Percentiles rank a stretch among this genome's conserved stretches.
Evolutionary conservation across 2,797 vertebrate genomes (phyloP).

Genomic region (Falco rusticolus): DNA sequence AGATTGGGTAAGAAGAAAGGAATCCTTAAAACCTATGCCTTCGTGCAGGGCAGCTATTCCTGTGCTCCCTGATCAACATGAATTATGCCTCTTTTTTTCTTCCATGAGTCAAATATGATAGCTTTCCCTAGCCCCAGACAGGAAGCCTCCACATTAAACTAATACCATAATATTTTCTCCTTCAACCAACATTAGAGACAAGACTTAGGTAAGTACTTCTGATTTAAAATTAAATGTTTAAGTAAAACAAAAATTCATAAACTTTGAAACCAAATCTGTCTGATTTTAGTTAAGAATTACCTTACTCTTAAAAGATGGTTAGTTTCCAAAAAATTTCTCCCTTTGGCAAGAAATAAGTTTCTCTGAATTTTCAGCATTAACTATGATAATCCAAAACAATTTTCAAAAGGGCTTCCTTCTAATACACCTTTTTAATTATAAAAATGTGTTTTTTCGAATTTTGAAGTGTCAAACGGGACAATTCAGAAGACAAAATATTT

Average conservation of each 20-base stretch:
- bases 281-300: background rate
- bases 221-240: background rate
- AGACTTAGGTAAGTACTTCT: background rate
- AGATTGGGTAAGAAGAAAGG: background rate
- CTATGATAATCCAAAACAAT: background rate
- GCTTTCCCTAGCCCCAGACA: background rate
- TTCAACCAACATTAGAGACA: background rate
- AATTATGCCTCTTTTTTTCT: background rate
- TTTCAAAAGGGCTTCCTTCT: background rate
- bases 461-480: background rate
- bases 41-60: background rate
- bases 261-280: background rate
- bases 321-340: background rate
- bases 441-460: background rate
- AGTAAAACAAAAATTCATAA: background rate
- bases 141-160: background rate
- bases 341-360: background rate
- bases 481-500: background rate
- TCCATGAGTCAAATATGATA: background rate
- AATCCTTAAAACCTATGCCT: background rate
- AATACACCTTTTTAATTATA: background rate
- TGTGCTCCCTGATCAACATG: background rate
- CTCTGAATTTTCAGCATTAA: background rate
- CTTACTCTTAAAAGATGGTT: background rate
- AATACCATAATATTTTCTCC: background rate